Evolutionary conservation across 2,797 vertebrate species (phyloP), one percentile per base, ranked within the genome.

Genomic region (Sebastes reedi): DNA sequence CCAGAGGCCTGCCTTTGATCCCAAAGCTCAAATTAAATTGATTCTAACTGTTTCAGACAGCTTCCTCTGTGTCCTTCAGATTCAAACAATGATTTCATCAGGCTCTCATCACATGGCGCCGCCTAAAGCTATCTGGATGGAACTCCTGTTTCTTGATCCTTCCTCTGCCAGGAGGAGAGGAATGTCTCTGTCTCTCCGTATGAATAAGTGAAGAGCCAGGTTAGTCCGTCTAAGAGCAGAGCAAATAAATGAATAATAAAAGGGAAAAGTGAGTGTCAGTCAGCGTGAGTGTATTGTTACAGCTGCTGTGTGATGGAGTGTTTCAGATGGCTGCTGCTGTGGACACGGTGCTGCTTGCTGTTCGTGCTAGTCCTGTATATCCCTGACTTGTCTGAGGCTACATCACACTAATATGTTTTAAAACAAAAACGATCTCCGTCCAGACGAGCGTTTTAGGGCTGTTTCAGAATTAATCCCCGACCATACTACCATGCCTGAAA

Each of bases 21-120:
- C 89, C 87, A 80, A 72, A 81, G 85, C 91, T 91, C 84, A 86
- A 92, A 90, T 91, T 85, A 90, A 92, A 92, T 92, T 91, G 90
- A 92, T 88, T 91, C 72, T 81, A 94, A 94, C 80, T 62, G 83
- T 89, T 90, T 87, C 89, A 85, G 91, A 91, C 90, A 91, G 91
- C 86, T 93, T 92, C 87, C 81, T 83, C 82, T 88, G 84, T 91
- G 89, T 92, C 93, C 88, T 91, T 92, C 90, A 85, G 71, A 89
- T 91, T 92, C 87, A 92, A 90, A 91, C 90, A 85, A 91, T 89
- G 92, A 91, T 92, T 93, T 91, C 91, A 91, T 91, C 89, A 87
- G 85, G 85, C 88, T 90, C 90, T 90, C 89, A 89, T 92, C 89
- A 85, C 85, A 84, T 30, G 8, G 81, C 74, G 85, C 77, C 74